A percentile compares a stretch with the other conserved stretches of the same genome.
Conservation (phyloP, 2,888 invertebrate genomes). For the Dione juno region DNA sequence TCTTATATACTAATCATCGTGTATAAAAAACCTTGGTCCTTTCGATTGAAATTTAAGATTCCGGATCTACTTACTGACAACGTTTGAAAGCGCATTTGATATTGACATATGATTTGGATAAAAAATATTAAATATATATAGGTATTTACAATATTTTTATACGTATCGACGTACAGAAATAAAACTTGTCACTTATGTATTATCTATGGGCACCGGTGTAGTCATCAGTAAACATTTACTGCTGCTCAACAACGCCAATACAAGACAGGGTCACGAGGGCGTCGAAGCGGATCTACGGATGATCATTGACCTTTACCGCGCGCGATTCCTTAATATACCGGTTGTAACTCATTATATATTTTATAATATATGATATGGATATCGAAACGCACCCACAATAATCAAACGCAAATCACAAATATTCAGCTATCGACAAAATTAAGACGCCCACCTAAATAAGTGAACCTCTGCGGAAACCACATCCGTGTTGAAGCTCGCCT, state of each 20-base stretch:
- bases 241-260: constrained; percentile 59
- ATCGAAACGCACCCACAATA: constrained; percentile 46
- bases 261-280: constrained; percentile 80
- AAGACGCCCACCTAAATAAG: constrained; percentile 46
- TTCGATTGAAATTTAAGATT: constrained; percentile 28
- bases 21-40: constrained; percentile 18
- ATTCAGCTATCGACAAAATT: constrained; percentile 24
- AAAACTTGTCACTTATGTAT: not conserved
- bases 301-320: constrained; percentile 82
- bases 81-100: constrained; percentile 18
- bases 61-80: constrained; percentile 24
- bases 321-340: constrained; percentile 71
- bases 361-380: constrained; percentile 22
- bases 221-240: constrained; percentile 64
- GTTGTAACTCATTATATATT: constrained; percentile 74
- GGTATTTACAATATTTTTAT: not conserved
- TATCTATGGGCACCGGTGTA: constrained; percentile 17
- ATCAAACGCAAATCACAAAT: constrained; percentile 38
- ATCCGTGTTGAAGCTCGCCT: constrained; percentile 40
- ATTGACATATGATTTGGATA: constrained; percentile 15
- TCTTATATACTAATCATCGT: not conserved
- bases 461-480: constrained; percentile 52
- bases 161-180: constrained; percentile 1
- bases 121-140: constrained; percentile 8
- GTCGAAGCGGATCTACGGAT: constrained; percentile 82